phyloP scores from a whole-genome alignment of 23 tunicate species.

The Corella eumyota region DNA sequence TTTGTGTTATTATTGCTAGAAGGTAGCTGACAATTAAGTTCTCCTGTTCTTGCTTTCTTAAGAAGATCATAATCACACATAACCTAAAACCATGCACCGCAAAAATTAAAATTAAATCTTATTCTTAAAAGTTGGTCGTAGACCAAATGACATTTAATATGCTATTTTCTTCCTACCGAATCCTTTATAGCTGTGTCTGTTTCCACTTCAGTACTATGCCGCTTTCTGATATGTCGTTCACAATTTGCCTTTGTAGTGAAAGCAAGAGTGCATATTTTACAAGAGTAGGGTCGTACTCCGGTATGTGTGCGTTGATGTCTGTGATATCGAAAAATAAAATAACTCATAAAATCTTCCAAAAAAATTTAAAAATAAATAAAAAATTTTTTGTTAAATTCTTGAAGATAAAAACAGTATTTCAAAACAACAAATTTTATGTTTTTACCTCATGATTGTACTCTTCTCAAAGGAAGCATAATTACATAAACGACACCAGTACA shows the following conservation, averaged over 20 bases:
- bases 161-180: slow-evolving; percentile 33
- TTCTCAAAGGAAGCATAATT: slow-evolving; percentile 84
- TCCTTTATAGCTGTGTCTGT: slow-evolving; percentile 27
- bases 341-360: neutral
- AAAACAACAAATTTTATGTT: neutral
- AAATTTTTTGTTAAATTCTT: neutral
- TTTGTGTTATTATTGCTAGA: too few species aligned
- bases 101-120: too few species aligned
- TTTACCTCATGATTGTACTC: slow-evolving; percentile 78
- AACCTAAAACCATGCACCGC: slow-evolving; percentile 20
- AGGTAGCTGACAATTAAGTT: too few species aligned
- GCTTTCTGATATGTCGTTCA: slow-evolving; percentile 86
- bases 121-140: too few species aligned
- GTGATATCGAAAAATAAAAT: slow-evolving; percentile 1
- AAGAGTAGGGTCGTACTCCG: slow-evolving; percentile 83
- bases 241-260: slow-evolving; percentile 98
- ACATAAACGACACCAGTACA: slow-evolving; percentile 84
- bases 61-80: slow-evolving; percentile 35
- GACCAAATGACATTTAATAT: too few species aligned
- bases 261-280: slow-evolving; percentile 71
- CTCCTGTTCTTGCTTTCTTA: slow-evolving; percentile 32
- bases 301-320: slow-evolving; percentile 94
- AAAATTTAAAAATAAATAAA: neutral
- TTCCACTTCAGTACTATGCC: slow-evolving; percentile 20
- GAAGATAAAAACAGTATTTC: neutral